Evolutionary conservation across 2,888 invertebrate genomes (phyloP), one percentile per base, ranked within the genome.

Genomic region (Aleiodes testaceus): DNA sequence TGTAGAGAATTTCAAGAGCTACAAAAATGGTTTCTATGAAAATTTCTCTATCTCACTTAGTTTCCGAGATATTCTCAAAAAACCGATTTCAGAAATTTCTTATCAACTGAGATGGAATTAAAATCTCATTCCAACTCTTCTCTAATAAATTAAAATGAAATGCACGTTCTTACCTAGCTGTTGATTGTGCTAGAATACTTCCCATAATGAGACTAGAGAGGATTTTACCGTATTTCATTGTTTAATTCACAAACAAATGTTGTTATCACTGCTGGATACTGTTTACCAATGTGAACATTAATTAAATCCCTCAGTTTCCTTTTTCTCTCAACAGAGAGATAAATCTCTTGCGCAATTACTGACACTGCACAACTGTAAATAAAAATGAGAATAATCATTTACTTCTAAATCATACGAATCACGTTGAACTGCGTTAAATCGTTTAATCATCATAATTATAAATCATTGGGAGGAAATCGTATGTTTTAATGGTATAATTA

Each of bases 221-320:
- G 12, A 52, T 52, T 52, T 52, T 52, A 12, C 20, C 18, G 22
- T 20, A 20, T 52, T 20, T 52, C 52, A 52, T 52, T 52, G 36
- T 18, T 52, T 52, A 7, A 22, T 52, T 3, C 11, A 18, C 12
- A 22, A 12, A 11, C 3, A 16, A 20, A 22, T 11, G 20, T 18
- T 20, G 1, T 20, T 20, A 52, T 20, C 52, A 52, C 22, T 7
- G 7, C 9, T 2, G 9, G 11, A 22, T 20, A 2, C 52, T 20
- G 9, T 20, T 18, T 5, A 9, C 20, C 22, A 52, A 20, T 52
- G 22, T 9, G 16, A 20, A 9, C 52, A 9, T 52, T 45, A n/a
- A n/a, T 14, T 5, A 14, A 45, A 45, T n/a, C 14, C 14, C 44
- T 5, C 26, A 26, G 36, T 36, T 36, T 36, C 11, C 36, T 36